Evolutionary conservation across 2,797 vertebrate species (phyloP).

Genomic region (Sebastes jordani): DNA sequence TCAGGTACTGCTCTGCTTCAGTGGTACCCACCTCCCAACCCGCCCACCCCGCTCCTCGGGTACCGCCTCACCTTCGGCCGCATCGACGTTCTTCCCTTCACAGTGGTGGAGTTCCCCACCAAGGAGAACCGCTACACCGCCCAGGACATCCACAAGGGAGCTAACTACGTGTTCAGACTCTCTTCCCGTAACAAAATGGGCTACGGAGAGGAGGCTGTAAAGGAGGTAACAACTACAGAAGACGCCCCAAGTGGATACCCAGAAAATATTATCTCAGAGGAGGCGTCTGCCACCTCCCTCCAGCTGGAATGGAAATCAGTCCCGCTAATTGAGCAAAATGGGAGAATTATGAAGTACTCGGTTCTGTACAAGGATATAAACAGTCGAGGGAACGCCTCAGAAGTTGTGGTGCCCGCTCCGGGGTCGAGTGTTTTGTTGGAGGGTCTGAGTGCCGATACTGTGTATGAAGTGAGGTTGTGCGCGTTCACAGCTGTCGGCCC

Average conservation of each 20-base stretch:
- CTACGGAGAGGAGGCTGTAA: slow-evolving; percentile 91
- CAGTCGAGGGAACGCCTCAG: slow-evolving; percentile 88
- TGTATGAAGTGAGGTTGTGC: slow-evolving; percentile 96
- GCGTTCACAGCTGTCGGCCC: slow-evolving; percentile 93
- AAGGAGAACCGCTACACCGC: slow-evolving; percentile 90
- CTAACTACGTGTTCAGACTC: slow-evolving; percentile 91
- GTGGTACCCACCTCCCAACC: slow-evolving; percentile 90
- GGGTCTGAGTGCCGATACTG: slow-evolving; percentile 92
- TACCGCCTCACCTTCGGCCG: slow-evolving; percentile 94
- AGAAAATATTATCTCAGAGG: slow-evolving; percentile 86
- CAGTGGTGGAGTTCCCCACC: slow-evolving; percentile 89
- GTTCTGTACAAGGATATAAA: slow-evolving; percentile 93
- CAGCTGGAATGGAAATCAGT: slow-evolving; percentile 90
- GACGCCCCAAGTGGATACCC: slow-evolving; percentile 89
- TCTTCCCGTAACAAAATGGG: slow-evolving; percentile 95
- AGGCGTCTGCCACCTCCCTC: slow-evolving; percentile 85
- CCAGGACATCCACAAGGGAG: slow-evolving; percentile 91
- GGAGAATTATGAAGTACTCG: slow-evolving; percentile 89
- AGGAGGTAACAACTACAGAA: slow-evolving; percentile 90
- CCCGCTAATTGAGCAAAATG: slow-evolving; percentile 89
- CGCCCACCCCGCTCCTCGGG: slow-evolving; percentile 90
- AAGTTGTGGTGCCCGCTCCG: slow-evolving; percentile 86
- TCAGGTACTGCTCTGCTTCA: slow-evolving; percentile 90
- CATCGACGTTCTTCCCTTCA: slow-evolving; percentile 86
- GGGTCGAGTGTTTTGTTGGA: slow-evolving; percentile 88